These are phyloP conservation scores for Brachionus paranguensis DNA, from an alignment of 1,140 invertebrate genomes.

Conservation along the genomic window DNA sequence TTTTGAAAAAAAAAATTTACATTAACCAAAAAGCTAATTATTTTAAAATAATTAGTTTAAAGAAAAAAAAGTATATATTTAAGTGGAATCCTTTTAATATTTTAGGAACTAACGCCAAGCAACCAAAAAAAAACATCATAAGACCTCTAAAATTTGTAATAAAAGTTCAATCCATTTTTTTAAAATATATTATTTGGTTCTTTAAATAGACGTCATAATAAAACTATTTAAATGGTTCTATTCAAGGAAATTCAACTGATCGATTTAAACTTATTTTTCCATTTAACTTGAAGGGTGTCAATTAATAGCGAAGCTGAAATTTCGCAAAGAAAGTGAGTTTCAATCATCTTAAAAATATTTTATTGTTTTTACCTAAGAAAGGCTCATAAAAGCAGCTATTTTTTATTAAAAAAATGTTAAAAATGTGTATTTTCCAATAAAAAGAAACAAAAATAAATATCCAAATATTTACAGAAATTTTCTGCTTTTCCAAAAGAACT, in stretches of 20 bases:
- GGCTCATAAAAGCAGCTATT: neutral
- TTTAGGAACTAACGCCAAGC: too few relatives aligned
- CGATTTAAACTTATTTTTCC: neutral
- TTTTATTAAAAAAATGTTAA: conserved; percentile 9
- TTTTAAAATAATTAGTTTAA: too few relatives aligned
- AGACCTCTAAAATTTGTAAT: neutral
- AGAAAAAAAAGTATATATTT: too few relatives aligned
- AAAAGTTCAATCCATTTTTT: neutral
- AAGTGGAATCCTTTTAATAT: neutral
- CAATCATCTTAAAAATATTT: neutral
- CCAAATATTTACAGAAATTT: neutral
- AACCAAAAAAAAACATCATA: neutral
- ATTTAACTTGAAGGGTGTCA: conserved; percentile 13
- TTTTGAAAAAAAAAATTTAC: too few relatives aligned
- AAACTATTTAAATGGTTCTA: neutral
- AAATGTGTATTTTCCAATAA: conserved; percentile 10
- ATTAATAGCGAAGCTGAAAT: neutral
- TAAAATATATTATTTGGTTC: neutral
- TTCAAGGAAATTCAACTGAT: neutral
- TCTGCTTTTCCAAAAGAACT: neutral
- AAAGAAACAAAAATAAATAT: neutral
- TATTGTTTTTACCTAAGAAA: conserved; percentile 1
- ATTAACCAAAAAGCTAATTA: too few relatives aligned
- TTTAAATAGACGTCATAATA: neutral
- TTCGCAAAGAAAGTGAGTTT: neutral